These are phyloP conservation scores for Cuculus canorus DNA, from an alignment of 2,797 vertebrate genomes.

Conservation along the genomic window DNA sequence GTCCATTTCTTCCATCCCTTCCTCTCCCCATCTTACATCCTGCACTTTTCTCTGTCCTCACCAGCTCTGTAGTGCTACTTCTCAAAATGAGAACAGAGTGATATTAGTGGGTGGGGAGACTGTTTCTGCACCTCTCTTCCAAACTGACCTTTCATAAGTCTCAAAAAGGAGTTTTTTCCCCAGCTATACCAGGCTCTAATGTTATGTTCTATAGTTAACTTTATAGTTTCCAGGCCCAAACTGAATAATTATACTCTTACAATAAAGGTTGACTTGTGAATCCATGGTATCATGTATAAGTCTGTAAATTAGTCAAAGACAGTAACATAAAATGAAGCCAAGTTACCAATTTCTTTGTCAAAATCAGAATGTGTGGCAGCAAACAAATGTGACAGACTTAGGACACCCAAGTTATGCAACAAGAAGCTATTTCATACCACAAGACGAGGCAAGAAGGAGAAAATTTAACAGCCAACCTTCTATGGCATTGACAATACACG, in stretches of 20 bases:
- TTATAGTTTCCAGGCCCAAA: neutral
- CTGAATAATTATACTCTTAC: slow-evolving; percentile 16
- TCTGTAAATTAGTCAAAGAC: neutral
- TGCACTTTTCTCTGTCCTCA: neutral
- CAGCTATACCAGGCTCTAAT: neutral
- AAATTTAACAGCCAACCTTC: neutral
- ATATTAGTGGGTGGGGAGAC: neutral
- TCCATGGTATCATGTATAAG: neutral
- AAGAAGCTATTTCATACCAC: neutral
- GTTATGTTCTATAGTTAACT: slow-evolving; percentile 5
- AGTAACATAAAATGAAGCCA: neutral
- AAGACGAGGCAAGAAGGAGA: neutral
- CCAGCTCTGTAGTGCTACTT: neutral
- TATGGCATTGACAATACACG: neutral
- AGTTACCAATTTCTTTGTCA: neutral
- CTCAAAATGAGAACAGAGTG: neutral
- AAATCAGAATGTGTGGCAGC: neutral
- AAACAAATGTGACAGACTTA: neutral
- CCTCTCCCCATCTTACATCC: neutral
- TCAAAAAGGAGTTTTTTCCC: neutral
- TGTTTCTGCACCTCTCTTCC: neutral
- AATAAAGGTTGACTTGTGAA: neutral
- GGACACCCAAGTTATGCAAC: neutral
- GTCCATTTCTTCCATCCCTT: neutral
- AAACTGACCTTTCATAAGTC: neutral